These are phyloP conservation scores for Chrysolina haemoptera DNA, from an alignment of 2,888 invertebrate species.

Conservation along the genomic window DNA sequence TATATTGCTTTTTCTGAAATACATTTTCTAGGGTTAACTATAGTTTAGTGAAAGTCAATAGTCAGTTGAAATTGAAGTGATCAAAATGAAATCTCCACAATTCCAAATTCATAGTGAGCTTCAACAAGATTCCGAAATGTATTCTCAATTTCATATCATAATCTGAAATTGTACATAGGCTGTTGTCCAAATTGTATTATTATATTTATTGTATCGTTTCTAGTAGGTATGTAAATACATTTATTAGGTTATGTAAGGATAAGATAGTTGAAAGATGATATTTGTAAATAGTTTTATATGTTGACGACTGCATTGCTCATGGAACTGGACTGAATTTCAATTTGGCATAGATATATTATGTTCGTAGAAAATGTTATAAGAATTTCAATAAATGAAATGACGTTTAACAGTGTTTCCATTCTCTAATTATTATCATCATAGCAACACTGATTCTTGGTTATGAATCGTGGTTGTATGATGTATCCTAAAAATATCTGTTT, in stretches of 20 bases:
- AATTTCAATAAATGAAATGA: slow-evolving; percentile 20
- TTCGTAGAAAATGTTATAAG: neutral
- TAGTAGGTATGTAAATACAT: neutral
- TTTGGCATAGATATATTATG: neutral
- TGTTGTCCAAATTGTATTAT: neutral
- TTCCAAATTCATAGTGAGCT: neutral
- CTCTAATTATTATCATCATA: too few species aligned
- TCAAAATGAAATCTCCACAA: too few species aligned
- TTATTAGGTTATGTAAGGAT: neutral
- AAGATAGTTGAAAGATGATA: neutral
- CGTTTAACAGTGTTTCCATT: neutral
- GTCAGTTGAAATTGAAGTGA: neutral
- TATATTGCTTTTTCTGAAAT: neutral
- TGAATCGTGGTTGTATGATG: too few species aligned
- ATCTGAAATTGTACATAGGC: neutral
- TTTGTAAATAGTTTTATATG: neutral
- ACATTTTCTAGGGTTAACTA: neutral
- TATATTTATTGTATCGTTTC: slow-evolving; percentile 2
- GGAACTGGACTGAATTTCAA: slow-evolving; percentile 16
- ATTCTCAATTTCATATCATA: too few species aligned
- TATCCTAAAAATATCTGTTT: too few species aligned
- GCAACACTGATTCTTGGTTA: too few species aligned
- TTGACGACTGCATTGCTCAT: slow-evolving; percentile 29
- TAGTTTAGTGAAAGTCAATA: neutral
- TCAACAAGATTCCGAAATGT: neutral